Evolutionary conservation across 2,113 vertebrate species (phyloP), one percentile per base, ranked within the genome.

Genomic region (Lycaon pictus): DNA sequence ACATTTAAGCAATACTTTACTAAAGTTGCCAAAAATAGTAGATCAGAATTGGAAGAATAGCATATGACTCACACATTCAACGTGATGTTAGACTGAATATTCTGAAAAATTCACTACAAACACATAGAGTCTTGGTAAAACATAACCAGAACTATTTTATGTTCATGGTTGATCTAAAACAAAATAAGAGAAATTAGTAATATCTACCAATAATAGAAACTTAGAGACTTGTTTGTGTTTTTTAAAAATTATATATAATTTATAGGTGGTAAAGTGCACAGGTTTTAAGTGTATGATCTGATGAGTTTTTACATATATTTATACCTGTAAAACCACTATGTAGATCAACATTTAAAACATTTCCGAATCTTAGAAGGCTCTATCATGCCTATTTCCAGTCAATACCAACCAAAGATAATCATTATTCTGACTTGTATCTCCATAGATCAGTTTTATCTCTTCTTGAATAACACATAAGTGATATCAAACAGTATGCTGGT

Each of bases 1-100:
- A 60, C 87, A 86, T 56, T 81, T 90, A 86, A 88, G 37, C 4
- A 67, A 87, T 91, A 87, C 29, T 32, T 94, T 13, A 88, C 22
- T 74, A 12, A 91, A 51, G 35, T 91, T 37, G 81, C 82, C 29
- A 91, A 77, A 83, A 67, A 58, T 32, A 60, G 63, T 37, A 60
- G 65, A 29, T 51, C 74, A 51, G 13, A 77, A 77, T 51, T 53
- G 22, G 58, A 82, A 60, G 48, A 90, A 22, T 65, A 82, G 48
- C 29, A 87, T 58, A 23, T 29, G n/a, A 48, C 29, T 87, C n/a
- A 91, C 29, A 53, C 51, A 91, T 51, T 90, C 58, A 88, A 60
- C 15, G 22, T 58, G 90, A 58, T 37, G 23, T 23, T 92, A 20
- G 29, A 37, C 55, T 81, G 65, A 23, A 55, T 82, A 77, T 69